A percentile compares a stretch with the other conserved stretches of the same genome.
Evolutionary conservation across 2,797 vertebrate species (phyloP).

Genomic region (Zalophus californianus): DNA sequence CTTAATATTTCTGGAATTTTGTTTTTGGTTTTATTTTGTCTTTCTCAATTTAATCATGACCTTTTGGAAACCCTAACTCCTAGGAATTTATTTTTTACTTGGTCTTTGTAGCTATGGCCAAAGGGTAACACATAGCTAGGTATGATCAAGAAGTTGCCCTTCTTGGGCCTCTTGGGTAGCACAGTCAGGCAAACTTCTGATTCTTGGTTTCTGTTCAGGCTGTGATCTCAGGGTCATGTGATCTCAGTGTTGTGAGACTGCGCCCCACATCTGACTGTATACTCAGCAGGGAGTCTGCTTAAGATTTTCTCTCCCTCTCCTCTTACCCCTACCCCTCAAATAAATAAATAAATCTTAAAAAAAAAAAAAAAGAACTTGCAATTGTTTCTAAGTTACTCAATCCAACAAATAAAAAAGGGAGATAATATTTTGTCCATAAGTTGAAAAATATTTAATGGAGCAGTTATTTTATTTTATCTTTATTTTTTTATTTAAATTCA

Average conservation of each 20-base stretch:
- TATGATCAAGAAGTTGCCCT: not conserved
- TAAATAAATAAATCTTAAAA: not conserved
- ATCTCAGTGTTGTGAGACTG: not conserved
- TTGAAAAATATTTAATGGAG: not conserved
- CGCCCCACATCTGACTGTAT: not conserved
- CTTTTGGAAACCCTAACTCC: not conserved
- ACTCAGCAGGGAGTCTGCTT: not conserved
- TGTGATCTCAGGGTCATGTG: not conserved
- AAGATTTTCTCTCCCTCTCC: not conserved
- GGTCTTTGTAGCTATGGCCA: not conserved
- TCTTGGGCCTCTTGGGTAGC: not conserved
- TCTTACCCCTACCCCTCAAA: not conserved
- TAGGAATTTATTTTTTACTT: not conserved
- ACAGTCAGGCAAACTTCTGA: not conserved
- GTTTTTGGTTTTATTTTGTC: not conserved
- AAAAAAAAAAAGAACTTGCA: not conserved
- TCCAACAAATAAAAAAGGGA: not conserved
- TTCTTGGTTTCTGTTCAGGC: not conserved
- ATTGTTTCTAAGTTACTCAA: not conserved
- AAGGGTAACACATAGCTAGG: not conserved
- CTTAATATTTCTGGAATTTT: not conserved
- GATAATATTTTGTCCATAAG: not conserved
- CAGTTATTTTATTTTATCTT: not conserved
- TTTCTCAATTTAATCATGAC: not conserved
- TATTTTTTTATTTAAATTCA: not conserved